These are phyloP conservation scores for Eupithecia exiguata DNA, from an alignment of 2,888 invertebrate species.

Conservation along the genomic window DNA sequence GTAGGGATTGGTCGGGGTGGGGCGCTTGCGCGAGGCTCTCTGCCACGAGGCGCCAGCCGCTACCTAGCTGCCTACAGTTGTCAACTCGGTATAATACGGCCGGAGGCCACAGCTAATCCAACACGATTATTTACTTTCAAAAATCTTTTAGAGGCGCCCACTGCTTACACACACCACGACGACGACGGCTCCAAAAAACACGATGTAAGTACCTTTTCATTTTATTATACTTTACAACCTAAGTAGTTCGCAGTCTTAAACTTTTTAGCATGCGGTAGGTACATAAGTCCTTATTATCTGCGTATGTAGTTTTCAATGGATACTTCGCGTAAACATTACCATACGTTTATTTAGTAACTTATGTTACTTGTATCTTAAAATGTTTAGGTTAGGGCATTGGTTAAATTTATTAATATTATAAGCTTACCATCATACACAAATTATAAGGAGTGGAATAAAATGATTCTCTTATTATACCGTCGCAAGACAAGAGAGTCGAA, in stretches of 20 bases:
- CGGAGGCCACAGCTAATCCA: conserved; percentile 37
- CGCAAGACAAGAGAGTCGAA: neutral
- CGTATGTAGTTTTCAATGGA: neutral
- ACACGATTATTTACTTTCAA: neutral
- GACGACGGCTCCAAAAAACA: conserved; percentile 4
- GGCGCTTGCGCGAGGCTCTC: conserved; percentile 61
- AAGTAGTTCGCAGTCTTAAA: conserved; percentile 20
- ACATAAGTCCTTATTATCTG: conserved; percentile 6
- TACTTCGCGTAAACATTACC: neutral
- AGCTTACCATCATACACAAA: neutral
- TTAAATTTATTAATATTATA: neutral
- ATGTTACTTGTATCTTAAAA: neutral
- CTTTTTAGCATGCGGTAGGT: conserved; percentile 13
- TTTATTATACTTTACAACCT: conserved; percentile 11
- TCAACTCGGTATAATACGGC: conserved; percentile 45
- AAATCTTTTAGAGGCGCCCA: neutral
- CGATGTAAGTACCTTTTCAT: conserved; percentile 30
- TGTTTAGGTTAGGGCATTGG: neutral
- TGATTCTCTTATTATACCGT: neutral
- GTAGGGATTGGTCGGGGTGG: conserved; percentile 46
- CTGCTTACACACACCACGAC: neutral
- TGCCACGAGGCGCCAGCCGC: conserved; percentile 40
- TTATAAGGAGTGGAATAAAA: neutral
- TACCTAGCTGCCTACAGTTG: conserved; percentile 33
- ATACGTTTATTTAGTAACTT: neutral